phyloP scores from a whole-genome alignment of 2,888 invertebrate genomes.

The Stenolophus ochropezus region DNA sequence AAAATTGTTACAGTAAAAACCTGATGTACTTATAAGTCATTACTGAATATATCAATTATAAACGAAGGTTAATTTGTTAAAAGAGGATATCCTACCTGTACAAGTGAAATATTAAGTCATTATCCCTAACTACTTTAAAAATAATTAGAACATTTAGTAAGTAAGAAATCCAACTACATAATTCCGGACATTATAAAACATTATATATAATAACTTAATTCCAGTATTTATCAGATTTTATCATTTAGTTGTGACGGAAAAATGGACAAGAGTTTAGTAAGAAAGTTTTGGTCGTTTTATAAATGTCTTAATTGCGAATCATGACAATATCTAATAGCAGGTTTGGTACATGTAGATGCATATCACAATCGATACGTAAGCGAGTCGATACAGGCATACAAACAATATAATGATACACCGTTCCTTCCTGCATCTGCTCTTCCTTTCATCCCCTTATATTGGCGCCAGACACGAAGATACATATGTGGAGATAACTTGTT shows the following conservation, averaged over 20 bases:
- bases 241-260: not conserved
- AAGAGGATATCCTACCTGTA: not conserved
- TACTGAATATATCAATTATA: not conserved
- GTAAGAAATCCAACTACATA: constrained; percentile 21
- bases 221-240: constrained; percentile 20
- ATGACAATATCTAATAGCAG: constrained; percentile 31
- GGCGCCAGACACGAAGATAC: constrained; percentile 13
- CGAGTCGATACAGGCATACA: constrained; percentile 5
- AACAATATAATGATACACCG: constrained; percentile 21
- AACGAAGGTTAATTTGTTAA: not conserved
- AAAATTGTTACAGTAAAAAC: no score
- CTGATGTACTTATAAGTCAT: not conserved
- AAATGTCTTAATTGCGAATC: constrained; percentile 30
- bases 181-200: not conserved
- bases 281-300: constrained; percentile 14
- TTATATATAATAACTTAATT: constrained; percentile 28
- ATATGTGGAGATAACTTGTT: not conserved
- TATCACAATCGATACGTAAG: constrained; percentile 24
- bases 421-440: constrained; percentile 9
- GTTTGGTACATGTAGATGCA: constrained; percentile 7
- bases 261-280: constrained; percentile 21
- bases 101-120: not conserved
- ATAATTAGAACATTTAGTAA: not conserved
- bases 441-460: not conserved
- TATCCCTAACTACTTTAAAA: not conserved